Percentiles rank a stretch among this genome's conserved stretches.
Conservation (phyloP, 2,888 invertebrate genomes). For the Matsumyia berberina region DNA sequence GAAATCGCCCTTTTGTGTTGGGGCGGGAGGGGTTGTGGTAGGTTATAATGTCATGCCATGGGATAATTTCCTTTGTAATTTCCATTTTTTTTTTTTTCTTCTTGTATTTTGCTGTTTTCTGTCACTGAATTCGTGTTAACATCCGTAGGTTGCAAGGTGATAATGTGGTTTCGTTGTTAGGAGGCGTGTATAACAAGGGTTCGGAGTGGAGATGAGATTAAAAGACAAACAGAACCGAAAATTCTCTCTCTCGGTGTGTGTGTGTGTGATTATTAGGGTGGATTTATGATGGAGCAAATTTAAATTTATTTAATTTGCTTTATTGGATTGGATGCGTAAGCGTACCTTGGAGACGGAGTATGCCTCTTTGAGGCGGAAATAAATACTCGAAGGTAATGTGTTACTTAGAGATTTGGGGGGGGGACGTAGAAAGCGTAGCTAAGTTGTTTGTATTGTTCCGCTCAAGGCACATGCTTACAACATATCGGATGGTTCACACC, state of each 20-base stretch:
- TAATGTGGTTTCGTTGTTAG: slow-evolving; percentile 56
- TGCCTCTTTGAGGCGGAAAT: slow-evolving; percentile 4
- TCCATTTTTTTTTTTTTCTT: slow-evolving; percentile 50
- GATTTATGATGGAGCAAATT: slow-evolving; percentile 42
- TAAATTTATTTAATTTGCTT: slow-evolving; percentile 59
- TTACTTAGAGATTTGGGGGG: slow-evolving; percentile 26
- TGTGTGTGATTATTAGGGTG: neutral
- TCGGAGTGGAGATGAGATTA: slow-evolving; percentile 49
- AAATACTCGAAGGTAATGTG: slow-evolving; percentile 29
- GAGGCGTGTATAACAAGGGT: slow-evolving; percentile 53
- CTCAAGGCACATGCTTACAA: slow-evolving; percentile 16
- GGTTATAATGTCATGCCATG: slow-evolving; percentile 67
- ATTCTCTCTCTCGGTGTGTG: neutral
- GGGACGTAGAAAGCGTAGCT: neutral
- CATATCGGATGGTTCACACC: slow-evolving; percentile 8
- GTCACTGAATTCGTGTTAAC: slow-evolving; percentile 73
- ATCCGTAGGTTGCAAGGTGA: slow-evolving; percentile 68
- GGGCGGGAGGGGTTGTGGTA: slow-evolving; percentile 6
- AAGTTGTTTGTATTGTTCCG: slow-evolving; percentile 7
- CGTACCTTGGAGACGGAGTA: neutral
- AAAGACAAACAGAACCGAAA: slow-evolving; percentile 25
- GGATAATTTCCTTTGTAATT: slow-evolving; percentile 75
- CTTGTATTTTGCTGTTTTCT: slow-evolving; percentile 40
- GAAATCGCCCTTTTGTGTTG: slow-evolving; percentile 26
- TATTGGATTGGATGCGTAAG: slow-evolving; percentile 35